Conservation (phyloP, 2,888 invertebrate genomes). For the Ochlodes sylvanus region DNA sequence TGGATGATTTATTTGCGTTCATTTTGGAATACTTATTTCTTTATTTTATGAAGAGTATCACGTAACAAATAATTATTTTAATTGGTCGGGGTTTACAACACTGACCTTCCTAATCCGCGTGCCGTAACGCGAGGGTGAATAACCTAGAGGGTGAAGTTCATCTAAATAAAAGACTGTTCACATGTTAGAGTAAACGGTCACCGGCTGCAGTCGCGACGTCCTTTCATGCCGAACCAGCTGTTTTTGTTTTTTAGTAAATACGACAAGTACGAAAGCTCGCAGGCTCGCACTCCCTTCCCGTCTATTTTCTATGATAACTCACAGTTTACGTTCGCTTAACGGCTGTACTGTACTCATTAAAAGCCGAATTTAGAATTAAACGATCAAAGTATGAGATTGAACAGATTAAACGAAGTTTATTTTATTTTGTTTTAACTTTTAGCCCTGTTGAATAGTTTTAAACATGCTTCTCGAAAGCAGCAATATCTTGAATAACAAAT, state of each 20-base stretch:
- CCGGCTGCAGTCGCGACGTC: constrained; percentile 53
- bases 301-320: constrained; percentile 13
- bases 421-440: neutral
- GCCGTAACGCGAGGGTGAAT: constrained; percentile 66
- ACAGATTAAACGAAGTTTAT: constrained; percentile 22
- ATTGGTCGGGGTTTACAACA: constrained; percentile 55
- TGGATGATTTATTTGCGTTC: no score
- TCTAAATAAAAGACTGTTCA: constrained; percentile 78
- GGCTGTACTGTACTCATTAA: constrained; percentile 12
- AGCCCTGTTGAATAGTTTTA: constrained; percentile 2
- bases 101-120: constrained; percentile 74
- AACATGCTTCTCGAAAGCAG: neutral
- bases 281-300: constrained; percentile 37
- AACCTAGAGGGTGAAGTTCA: constrained; percentile 74
- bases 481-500: constrained; percentile 5
- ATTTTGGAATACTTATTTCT: neutral
- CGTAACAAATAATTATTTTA: neutral
- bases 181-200: constrained; percentile 61
- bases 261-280: constrained; percentile 39
- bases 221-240: constrained; percentile 58
- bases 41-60: neutral
- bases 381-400: constrained; percentile 25
- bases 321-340: constrained; percentile 13
- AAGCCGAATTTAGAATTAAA: constrained; percentile 6
- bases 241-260: constrained; percentile 50